Conservation (phyloP, 2,888 invertebrate species). For the Erebia ligea region DNA sequence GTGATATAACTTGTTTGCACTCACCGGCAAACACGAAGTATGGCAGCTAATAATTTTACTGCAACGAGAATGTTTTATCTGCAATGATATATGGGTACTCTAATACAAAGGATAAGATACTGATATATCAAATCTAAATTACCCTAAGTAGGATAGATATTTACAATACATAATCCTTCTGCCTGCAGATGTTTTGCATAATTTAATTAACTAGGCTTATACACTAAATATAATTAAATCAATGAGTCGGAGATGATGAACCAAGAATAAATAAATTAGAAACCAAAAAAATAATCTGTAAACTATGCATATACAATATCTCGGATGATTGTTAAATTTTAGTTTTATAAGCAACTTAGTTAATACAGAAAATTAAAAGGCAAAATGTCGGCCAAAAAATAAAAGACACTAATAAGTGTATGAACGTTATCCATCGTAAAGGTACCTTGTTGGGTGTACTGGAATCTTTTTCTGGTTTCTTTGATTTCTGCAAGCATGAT, state of each 20-base stretch:
- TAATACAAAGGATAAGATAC: slow-evolving; percentile 27
- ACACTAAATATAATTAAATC: neutral
- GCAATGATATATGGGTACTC: slow-evolving; percentile 54
- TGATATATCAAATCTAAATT: slow-evolving; percentile 8
- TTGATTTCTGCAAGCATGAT: slow-evolving; percentile 87
- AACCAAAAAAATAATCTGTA: slow-evolving; percentile 26
- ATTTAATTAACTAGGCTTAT: neutral
- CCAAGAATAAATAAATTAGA: slow-evolving; percentile 41
- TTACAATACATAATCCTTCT: neutral
- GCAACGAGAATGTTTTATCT: slow-evolving; percentile 77
- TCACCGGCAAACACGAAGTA: slow-evolving; percentile 73
- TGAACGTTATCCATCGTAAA: slow-evolving; percentile 55
- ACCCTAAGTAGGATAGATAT: slow-evolving; percentile 2
- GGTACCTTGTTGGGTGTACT: slow-evolving; percentile 88
- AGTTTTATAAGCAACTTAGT: slow-evolving; percentile 34
- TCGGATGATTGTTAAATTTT: slow-evolving; percentile 10
- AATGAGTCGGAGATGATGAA: slow-evolving; percentile 1
- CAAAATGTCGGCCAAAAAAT: slow-evolving; percentile 32
- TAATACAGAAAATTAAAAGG: slow-evolving; percentile 43
- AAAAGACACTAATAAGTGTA: slow-evolving; percentile 45
- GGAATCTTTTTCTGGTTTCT: slow-evolving; percentile 88
- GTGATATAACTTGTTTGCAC: slow-evolving; percentile 57
- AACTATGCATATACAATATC: slow-evolving; percentile 2
- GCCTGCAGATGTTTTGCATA: neutral
- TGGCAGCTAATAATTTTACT: slow-evolving; percentile 72